These are phyloP conservation scores for Diadophis punctatus DNA, from an alignment of 2,113 vertebrate genomes.

Conservation along the genomic window DNA sequence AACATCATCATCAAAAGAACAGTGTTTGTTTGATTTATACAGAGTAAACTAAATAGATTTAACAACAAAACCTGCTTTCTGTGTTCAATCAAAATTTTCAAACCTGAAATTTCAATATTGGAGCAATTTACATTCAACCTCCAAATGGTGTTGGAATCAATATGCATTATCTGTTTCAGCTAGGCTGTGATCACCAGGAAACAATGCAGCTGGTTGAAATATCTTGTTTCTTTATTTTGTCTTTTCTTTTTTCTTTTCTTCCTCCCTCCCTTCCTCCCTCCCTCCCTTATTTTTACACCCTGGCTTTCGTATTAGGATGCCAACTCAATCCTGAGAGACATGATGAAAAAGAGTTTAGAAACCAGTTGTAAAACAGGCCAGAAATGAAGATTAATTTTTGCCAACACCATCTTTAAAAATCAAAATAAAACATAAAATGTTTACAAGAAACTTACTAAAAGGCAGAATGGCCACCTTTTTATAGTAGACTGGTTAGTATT, in stretches of 20 bases:
- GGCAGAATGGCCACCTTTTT: neutral
- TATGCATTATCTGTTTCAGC: neutral
- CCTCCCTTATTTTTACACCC: neutral
- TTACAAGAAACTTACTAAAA: neutral
- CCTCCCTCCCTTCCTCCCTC: neutral
- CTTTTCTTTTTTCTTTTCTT: too few species aligned
- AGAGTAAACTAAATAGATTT: neutral
- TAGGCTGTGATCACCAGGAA: neutral
- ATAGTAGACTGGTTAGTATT: neutral
- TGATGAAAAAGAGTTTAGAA: neutral
- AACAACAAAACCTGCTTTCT: neutral
- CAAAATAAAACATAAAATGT: neutral
- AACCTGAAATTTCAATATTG: neutral
- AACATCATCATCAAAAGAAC: neutral
- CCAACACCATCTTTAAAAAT: neutral
- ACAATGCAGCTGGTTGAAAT: neutral
- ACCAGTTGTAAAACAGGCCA: neutral
- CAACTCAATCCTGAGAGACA: neutral
- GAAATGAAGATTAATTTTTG: neutral
- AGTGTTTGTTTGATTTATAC: neutral
- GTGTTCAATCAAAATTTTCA: neutral
- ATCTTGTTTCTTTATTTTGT: neutral
- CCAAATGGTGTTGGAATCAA: neutral
- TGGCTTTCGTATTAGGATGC: neutral
- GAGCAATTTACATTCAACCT: neutral